Evolutionary conservation across 2,888 invertebrate genomes (phyloP), one percentile per base, ranked within the genome.

Genomic region (Melieria picta): DNA sequence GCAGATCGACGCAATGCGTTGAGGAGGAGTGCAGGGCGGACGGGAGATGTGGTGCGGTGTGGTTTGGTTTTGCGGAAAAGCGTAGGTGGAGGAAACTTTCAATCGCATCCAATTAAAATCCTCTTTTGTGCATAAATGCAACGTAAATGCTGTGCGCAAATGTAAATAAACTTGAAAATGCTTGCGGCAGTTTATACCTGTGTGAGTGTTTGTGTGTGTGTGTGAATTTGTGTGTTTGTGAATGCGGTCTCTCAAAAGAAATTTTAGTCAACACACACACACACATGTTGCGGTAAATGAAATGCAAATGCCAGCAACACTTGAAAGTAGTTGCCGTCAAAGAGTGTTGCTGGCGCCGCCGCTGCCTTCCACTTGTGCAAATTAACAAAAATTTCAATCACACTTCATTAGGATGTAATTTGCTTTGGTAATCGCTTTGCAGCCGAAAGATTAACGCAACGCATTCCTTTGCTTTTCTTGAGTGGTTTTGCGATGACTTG

Each of bases 301-400:
- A 63, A 47, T 47, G 30, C 56, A 46, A 43, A 48, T 57, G 45
- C 46, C 13, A 42, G 50, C n/a, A 11, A 42, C 6, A 16, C 47
- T 42, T 43, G 30, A 58, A 30, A 30, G 30, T 30, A 30, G 30
- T 30, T 30, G 30, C 30, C 1, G 30, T 30, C 30, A 30, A 30
- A 30, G 30, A 2, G 30, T 3, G 30, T 30, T 30, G 30, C 30
- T 30, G 30, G 30, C 43, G 42, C 7, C 16, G 4, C 3, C 48
- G 48, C 58, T 45, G 67, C 66, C 52, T 77, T 77, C 75, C 76
- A 81, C 81, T 81, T 79, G 76, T 72, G 78, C 76, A 81, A 80
- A 81, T 81, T 80, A 82, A 82, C 82, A 80, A 50, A 81, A 82
- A 81, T 81, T 80, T 80, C 81, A 81, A 81, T 81, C 79, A 79